phyloP scores from a whole-genome alignment of 2,113 vertebrate genomes.

The Caranx melampygus region DNA sequence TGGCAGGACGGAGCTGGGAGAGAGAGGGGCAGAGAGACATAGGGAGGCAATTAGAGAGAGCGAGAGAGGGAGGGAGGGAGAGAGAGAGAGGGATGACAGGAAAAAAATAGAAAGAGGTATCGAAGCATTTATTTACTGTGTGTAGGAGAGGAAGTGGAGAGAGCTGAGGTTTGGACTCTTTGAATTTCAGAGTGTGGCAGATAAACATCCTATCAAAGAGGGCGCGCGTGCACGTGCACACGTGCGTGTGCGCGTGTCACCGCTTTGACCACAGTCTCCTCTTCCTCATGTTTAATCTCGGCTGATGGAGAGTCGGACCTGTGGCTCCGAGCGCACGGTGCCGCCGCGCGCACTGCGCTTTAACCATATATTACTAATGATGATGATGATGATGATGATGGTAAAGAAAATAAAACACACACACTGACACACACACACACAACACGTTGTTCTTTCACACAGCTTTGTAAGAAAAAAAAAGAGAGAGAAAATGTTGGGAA shows the following conservation, averaged over 20 bases:
- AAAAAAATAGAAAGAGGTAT: background rate
- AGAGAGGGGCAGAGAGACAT: background rate
- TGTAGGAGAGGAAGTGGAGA: background rate
- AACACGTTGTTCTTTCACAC: too few species aligned
- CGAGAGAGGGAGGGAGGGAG: background rate
- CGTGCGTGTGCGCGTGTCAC: background rate
- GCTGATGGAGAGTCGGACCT: conserved; percentile 6
- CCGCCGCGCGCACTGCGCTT: background rate
- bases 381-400: too few species aligned
- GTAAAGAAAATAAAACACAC: too few species aligned
- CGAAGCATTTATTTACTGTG: conserved; percentile 21
- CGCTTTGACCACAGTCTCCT: background rate
- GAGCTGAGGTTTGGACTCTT: background rate
- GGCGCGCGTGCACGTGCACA: too few species aligned
- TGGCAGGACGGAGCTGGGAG: conserved; percentile 18
- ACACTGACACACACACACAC: too few species aligned
- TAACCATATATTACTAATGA: background rate
- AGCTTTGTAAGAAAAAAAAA: background rate
- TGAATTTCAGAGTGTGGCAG: background rate
- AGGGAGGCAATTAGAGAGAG: background rate
- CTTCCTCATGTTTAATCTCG: background rate
- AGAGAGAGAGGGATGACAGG: background rate
- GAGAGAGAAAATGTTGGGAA: conserved; percentile 42
- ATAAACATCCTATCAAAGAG: too few species aligned
- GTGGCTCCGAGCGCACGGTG: background rate